Conservation (phyloP, 2,113 vertebrate genomes). For the Chloroceryle aenea region DNA sequence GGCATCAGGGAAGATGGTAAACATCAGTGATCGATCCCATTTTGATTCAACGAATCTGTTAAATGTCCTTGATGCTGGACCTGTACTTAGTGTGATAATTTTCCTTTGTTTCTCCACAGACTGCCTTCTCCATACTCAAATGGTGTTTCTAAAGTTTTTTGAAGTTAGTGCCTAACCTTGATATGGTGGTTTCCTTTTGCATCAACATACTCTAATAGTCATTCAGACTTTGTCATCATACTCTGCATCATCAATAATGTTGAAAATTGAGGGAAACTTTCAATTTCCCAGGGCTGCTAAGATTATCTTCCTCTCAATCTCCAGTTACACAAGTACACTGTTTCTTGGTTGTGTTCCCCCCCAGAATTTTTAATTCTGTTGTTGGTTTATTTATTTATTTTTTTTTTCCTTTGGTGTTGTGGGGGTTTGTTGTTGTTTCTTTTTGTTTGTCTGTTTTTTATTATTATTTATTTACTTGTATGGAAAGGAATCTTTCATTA, state of each 20-base stretch:
- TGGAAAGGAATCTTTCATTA: neutral
- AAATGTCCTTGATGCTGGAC: neutral
- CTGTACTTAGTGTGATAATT: neutral
- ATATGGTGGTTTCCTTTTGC: neutral
- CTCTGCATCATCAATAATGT: neutral
- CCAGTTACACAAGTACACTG: too few species aligned
- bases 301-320: neutral
- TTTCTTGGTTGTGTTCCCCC: neutral
- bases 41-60: neutral
- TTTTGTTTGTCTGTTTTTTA: neutral
- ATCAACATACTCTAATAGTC: rapidly evolving
- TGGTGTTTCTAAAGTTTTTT: neutral
- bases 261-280: neutral
- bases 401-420: too few species aligned
- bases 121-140: rapidly evolving
- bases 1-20: neutral
- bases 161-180: neutral
- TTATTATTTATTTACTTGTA: neutral
- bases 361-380: neutral
- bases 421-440: too few species aligned
- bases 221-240: neutral
- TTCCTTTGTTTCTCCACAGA: neutral
- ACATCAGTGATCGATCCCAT: neutral
- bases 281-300: neutral
- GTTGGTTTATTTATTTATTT: too few species aligned